Percentiles rank a stretch among this genome's conserved stretches.
These are phyloP conservation scores for Augiades crinisus DNA, from an alignment of 2,888 invertebrate genomes.

Conservation along the genomic window DNA sequence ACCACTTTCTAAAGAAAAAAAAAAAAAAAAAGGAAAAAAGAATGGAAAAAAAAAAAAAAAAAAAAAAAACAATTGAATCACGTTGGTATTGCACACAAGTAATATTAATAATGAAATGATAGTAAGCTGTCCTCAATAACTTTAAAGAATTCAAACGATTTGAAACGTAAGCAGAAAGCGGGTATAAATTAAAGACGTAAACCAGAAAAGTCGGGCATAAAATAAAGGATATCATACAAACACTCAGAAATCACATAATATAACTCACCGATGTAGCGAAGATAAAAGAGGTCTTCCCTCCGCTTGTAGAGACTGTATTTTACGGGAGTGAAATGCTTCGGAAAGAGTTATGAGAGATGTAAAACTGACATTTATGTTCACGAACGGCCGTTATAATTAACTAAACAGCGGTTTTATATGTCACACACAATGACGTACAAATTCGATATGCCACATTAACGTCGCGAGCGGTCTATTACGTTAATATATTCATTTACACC, in stretches of 20 bases:
- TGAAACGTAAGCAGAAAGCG: neutral
- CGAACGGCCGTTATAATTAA: slow-evolving; percentile 67
- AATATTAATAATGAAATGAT: too few species aligned
- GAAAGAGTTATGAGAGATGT: slow-evolving; percentile 63
- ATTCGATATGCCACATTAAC: slow-evolving; percentile 54
- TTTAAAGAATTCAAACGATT: too few species aligned
- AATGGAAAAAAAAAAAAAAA: too few species aligned
- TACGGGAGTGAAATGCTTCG: slow-evolving; percentile 47
- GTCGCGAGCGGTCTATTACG: slow-evolving; percentile 49
- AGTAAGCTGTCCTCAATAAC: too few species aligned
- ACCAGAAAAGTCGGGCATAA: slow-evolving; percentile 30
- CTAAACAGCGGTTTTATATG: slow-evolving; percentile 55
- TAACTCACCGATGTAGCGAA: slow-evolving; percentile 34
- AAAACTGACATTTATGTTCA: slow-evolving; percentile 68
- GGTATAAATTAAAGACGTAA: slow-evolving; percentile 10
- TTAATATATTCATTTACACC: slow-evolving; percentile 20
- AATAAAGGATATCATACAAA: slow-evolving; percentile 35
- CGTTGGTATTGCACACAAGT: too few species aligned
- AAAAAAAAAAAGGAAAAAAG: too few species aligned
- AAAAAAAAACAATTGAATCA: too few species aligned
- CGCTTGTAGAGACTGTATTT: slow-evolving; percentile 43
- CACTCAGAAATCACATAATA: slow-evolving; percentile 31
- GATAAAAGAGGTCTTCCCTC: slow-evolving; percentile 38
- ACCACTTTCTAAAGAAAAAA: too few species aligned
- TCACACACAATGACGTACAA: slow-evolving; percentile 51